A percentile compares a stretch with the other conserved stretches of the same genome.
Conservation (phyloP, 92 coral and sea anemone species). For the Micromussa lordhowensis region DNA sequence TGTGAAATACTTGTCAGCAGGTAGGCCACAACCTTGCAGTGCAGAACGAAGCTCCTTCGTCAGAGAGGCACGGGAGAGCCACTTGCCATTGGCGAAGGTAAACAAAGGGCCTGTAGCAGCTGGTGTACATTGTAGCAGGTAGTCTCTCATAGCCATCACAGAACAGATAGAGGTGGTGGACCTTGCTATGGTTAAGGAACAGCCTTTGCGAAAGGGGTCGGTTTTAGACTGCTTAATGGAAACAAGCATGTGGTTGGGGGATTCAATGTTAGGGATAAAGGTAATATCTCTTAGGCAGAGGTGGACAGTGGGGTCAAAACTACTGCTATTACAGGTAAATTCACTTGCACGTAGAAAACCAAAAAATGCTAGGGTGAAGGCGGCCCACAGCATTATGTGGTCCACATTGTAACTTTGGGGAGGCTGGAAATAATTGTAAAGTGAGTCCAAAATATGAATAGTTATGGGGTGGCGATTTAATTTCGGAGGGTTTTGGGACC, state of each 20-base stretch:
- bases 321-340: neutral
- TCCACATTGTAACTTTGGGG: neutral
- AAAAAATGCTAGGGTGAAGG: conserved; percentile 15
- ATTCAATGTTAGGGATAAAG: conserved; percentile 6
- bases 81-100: neutral
- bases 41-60: neutral
- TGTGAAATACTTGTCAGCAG: neutral
- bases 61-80: neutral
- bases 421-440: neutral
- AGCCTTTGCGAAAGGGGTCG: no score
- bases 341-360: conserved; percentile 9
- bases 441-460: neutral
- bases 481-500: neutral
- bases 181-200: no score
- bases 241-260: conserved; percentile 6
- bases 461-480: neutral
- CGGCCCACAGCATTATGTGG: conserved; percentile 23
- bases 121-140: neutral
- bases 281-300: neutral
- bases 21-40: neutral
- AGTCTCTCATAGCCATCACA: conserved; percentile 11
- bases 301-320: neutral
- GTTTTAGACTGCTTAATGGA: neutral
- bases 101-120: neutral
- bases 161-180: no score